Conservation (phyloP, 2,888 invertebrate species). For the Eupithecia vulgata region DNA sequence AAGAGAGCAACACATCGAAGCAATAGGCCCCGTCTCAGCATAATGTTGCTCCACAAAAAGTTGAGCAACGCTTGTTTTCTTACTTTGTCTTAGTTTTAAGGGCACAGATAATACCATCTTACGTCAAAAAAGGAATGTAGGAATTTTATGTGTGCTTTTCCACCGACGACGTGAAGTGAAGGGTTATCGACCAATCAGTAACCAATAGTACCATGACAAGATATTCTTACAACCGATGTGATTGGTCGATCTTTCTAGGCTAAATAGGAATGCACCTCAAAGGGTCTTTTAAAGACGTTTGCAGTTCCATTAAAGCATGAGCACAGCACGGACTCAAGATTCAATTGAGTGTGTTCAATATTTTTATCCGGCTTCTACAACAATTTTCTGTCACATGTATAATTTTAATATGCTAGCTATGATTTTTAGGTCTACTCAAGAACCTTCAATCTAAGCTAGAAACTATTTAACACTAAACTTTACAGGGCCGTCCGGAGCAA, state of each 20-base stretch:
- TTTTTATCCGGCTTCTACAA: background rate
- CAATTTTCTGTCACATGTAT: no score
- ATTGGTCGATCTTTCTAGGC: background rate
- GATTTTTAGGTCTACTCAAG: background rate
- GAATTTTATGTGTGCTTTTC: background rate
- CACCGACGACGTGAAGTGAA: background rate
- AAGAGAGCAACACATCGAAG: no score
- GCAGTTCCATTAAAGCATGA: background rate
- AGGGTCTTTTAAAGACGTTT: background rate
- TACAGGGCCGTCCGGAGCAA: slow-evolving; percentile 64
- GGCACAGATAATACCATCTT: no score
- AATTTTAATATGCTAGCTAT: background rate
- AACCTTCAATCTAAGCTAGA: background rate
- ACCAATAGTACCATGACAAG: background rate
- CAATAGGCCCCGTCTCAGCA: no score
- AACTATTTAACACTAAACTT: background rate
- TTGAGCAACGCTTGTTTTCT: no score
- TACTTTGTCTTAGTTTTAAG: no score
- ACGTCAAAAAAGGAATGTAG: background rate
- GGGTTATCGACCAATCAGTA: background rate
- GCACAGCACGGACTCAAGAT: background rate
- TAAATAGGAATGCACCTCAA: background rate
- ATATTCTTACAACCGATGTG: background rate
- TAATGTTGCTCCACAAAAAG: no score
- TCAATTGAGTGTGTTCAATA: background rate